phyloP scores from a whole-genome alignment of 2,113 vertebrate species.

The Uria aalge region DNA sequence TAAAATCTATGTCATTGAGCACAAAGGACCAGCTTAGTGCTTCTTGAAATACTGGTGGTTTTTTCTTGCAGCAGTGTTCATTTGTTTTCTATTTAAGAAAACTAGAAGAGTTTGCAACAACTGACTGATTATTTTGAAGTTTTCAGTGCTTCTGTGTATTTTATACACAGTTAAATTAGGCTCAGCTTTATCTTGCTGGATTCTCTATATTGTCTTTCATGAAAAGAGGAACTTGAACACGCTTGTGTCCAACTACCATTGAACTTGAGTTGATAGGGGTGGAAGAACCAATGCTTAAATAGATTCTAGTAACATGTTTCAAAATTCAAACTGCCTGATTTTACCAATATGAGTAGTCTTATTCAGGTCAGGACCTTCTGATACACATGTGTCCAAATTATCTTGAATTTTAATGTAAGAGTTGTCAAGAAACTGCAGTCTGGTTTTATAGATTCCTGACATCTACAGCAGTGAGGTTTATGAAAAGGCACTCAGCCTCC shows the following conservation, averaged over 20 bases:
- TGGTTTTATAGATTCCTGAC: background rate
- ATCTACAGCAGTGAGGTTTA: slow-evolving; percentile 6
- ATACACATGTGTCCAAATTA: background rate
- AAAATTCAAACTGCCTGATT: background rate
- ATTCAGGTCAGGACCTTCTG: background rate
- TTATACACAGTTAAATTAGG: background rate
- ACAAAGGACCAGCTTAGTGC: background rate
- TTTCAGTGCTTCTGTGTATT: background rate
- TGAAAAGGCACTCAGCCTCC: background rate
- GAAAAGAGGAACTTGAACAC: background rate
- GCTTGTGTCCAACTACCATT: background rate
- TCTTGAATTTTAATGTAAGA: background rate
- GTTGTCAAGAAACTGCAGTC: background rate
- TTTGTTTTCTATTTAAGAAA: background rate
- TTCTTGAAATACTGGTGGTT: background rate
- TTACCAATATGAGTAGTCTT: background rate
- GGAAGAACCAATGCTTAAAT: background rate
- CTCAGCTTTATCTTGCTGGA: background rate
- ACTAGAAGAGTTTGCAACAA: background rate
- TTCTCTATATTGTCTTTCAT: background rate
- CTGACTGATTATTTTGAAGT: background rate
- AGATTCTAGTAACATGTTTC: background rate
- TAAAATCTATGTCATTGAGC: background rate
- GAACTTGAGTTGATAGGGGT: background rate
- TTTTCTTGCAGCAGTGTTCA: background rate